phyloP scores from a whole-genome alignment of 2,113 vertebrate species.

The Triplophysa rosa region DNA sequence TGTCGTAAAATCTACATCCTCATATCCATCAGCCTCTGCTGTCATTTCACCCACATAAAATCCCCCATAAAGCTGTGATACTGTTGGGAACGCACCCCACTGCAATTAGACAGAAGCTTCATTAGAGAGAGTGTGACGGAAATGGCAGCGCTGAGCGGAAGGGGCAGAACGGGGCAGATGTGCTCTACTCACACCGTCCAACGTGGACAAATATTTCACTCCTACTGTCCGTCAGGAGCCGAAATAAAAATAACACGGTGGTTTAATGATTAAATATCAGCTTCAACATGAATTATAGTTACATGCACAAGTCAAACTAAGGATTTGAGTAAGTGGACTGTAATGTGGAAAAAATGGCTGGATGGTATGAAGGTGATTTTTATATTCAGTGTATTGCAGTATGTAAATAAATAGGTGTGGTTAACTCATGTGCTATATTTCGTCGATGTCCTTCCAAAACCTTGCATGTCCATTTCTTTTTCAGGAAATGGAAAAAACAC shows the following conservation, averaged over 20 bases:
- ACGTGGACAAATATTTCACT: constrained; percentile 35
- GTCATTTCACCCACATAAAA: constrained; percentile 70
- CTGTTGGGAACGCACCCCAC: constrained; percentile 66
- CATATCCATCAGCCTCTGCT: constrained; percentile 62
- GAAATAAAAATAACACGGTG: constrained; percentile 9
- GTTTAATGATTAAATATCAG: constrained; percentile 11
- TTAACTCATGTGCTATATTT: too few relatives aligned
- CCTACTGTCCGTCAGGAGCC: constrained; percentile 8
- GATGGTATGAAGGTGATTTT: too few relatives aligned
- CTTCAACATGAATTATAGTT: constrained; percentile 13
- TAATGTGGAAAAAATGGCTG: too few relatives aligned
- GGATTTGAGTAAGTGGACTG: too few relatives aligned
- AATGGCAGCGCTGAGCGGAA: constrained; percentile 66
- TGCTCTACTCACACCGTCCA: constrained; percentile 30
- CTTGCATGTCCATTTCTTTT: too few relatives aligned
- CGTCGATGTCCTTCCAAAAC: too few relatives aligned
- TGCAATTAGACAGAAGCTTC: constrained; percentile 73
- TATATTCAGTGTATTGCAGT: too few relatives aligned
- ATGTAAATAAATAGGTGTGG: too few relatives aligned
- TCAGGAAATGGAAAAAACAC: too few relatives aligned
- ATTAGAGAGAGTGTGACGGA: constrained; percentile 67
- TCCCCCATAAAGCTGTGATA: constrained; percentile 70
- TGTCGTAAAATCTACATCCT: constrained; percentile 59
- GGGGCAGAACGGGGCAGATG: constrained; percentile 22
- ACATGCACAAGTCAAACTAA: neutral